Evolutionary conservation across 2,888 invertebrate species (phyloP), one percentile per base, ranked within the genome.

Genomic region (Holacanthella duospinosa): DNA sequence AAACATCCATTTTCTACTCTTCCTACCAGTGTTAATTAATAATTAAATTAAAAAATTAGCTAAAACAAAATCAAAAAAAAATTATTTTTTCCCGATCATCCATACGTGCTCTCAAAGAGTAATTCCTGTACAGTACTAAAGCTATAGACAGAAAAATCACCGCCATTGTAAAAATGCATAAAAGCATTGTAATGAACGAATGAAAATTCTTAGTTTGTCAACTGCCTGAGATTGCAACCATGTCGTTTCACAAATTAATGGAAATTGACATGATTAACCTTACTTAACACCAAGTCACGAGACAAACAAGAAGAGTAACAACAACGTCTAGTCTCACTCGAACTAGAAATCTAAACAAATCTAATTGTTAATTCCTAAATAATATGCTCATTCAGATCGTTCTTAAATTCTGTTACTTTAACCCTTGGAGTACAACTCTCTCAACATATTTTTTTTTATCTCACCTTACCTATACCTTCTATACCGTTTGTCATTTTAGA

Each of bases 171-270:
- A 48, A 48, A 21, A 48, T 48, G 48, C 48, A 4, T 48, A 21
- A 36, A 16, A 48, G 48, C 48, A 48, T 48, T 16, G 12, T 48
- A 9, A 48, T 48, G 48, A 48, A 21, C 48, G 48, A 48, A 48
- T 48, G 48, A 48, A 16, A n/a, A 48, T 48, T 48, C 48, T 48
- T 48, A 48, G 48, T 48, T 48, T 48, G 48, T 48, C 48, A 48
- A 48, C 48, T 48, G 48, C 48, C 48, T 48, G 48, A 48, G 48
- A 48, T 48, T 48, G 6, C 19, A 48, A 48, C n/a, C 48, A 21
- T n/a, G 48, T 48, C 48, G n/a, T 48, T 48, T 9, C 6, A 9
- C 48, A 48, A 9, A 4, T 48, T 48, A 48, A 48, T 48, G 48
- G 48, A 48, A 48, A 48, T 48, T 48, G 48, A 48, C 19, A 48